phyloP scores from a whole-genome alignment of 2,888 invertebrate species.

The Folsomia manolachei region DNA sequence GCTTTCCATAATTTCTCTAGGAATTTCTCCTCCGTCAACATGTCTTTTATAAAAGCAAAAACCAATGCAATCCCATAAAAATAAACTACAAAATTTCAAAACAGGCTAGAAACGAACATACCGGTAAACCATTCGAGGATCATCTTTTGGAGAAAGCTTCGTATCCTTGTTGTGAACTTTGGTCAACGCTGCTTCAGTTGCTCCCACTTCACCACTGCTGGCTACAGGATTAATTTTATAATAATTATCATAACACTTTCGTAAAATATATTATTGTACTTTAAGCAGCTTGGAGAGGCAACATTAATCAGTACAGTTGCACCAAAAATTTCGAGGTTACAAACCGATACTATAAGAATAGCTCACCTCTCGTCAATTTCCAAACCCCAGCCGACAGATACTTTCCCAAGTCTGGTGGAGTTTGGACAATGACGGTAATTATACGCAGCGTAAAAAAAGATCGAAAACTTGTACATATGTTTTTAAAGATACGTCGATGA shows the following conservation, averaged over 20 bases:
- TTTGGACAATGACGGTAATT: not conserved
- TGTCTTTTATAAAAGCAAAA: constrained; percentile 37
- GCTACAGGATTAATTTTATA: constrained; percentile 21
- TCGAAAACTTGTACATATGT: not conserved
- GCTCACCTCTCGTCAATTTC: constrained; percentile 50
- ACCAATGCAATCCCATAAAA: too few species aligned
- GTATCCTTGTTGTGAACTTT: constrained; percentile 31
- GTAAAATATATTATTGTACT: too few species aligned
- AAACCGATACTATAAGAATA: too few species aligned
- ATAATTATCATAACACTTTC: too few species aligned
- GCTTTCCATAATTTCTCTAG: constrained; percentile 66
- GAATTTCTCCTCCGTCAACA: constrained; percentile 61
- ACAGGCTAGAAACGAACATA: constrained; percentile 24
- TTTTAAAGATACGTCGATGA: too few species aligned
- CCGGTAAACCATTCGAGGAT: constrained; percentile 42
- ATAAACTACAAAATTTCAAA: not conserved
- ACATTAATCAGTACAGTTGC: too few species aligned
- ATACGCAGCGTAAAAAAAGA: constrained; percentile 17
- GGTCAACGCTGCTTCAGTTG: constrained; percentile 23
- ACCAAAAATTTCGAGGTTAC: too few species aligned
- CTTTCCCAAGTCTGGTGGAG: constrained; percentile 46
- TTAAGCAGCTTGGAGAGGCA: too few species aligned
- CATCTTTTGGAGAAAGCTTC: constrained; percentile 36
- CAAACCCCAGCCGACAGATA: constrained; percentile 50
- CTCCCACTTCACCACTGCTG: constrained; percentile 44